Evolutionary conservation across 2,113 vertebrate species (phyloP).

Genomic region (Polyodon spathula): DNA sequence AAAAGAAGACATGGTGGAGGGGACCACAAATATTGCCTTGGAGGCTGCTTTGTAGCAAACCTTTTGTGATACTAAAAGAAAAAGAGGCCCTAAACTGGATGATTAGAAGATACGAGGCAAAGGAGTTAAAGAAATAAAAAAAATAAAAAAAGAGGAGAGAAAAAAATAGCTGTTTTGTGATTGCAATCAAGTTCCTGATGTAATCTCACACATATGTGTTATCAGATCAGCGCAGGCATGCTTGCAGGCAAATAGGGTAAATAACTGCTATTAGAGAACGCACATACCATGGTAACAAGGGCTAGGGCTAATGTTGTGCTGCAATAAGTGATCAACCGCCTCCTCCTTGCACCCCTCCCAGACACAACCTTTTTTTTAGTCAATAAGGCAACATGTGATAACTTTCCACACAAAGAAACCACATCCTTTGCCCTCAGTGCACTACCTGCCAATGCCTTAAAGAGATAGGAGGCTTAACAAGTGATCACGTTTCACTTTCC

Average conservation of each 20-base stretch:
- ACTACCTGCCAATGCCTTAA: neutral
- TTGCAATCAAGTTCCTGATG: slow-evolving; percentile 41
- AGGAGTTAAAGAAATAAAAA: neutral
- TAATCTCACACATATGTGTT: slow-evolving; percentile 44
- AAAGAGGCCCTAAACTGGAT: slow-evolving; percentile 15
- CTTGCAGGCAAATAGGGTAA: slow-evolving; percentile 57
- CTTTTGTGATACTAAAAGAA: slow-evolving; percentile 28
- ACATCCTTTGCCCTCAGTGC: slow-evolving; percentile 37
- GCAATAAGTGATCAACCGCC: too few species aligned
- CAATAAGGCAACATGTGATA: slow-evolving; percentile 47
- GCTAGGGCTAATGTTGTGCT: too few species aligned
- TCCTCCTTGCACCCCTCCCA: neutral
- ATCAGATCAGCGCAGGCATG: slow-evolving; percentile 54
- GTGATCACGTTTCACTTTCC: neutral
- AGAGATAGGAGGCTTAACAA: neutral
- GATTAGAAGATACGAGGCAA: neutral
- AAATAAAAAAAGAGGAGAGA: too few species aligned
- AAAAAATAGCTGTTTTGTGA: slow-evolving; percentile 28
- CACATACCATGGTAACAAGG: slow-evolving; percentile 56
- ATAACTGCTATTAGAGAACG: slow-evolving; percentile 56
- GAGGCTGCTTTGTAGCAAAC: slow-evolving; percentile 32
- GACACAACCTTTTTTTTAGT: slow-evolving; percentile 22
- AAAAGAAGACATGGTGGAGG: too few species aligned
- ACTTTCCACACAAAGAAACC: slow-evolving; percentile 48
- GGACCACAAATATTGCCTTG: too few species aligned